A percentile compares a stretch with the other conserved stretches of the same genome.
Evolutionary conservation across 2,797 vertebrate genomes (phyloP).

Genomic region (Anguilla obscura): DNA sequence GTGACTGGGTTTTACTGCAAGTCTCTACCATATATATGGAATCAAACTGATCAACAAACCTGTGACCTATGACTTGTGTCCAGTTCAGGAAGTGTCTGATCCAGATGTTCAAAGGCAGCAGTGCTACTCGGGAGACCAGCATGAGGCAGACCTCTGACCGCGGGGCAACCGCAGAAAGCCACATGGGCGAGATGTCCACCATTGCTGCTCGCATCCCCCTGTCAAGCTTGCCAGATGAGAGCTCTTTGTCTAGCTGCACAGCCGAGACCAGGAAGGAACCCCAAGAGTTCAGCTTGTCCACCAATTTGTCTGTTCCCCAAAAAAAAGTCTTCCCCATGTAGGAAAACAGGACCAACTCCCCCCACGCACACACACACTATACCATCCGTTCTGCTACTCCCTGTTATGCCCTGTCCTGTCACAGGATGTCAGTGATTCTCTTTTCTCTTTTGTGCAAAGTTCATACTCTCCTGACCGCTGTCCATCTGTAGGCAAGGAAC

Average conservation of each 20-base stretch:
- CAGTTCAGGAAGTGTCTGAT: conserved; percentile 68
- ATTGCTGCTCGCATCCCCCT: conserved; percentile 33
- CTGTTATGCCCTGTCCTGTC: neutral
- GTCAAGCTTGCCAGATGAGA: conserved; percentile 36
- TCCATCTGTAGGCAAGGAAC: neutral
- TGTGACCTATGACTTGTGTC: conserved; percentile 20
- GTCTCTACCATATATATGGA: neutral
- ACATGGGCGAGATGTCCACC: conserved; percentile 48
- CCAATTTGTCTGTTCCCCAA: conserved; percentile 43
- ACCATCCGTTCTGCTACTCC: neutral
- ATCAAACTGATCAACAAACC: neutral
- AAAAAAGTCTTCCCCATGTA: conserved; percentile 47
- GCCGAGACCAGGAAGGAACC: conserved; percentile 35
- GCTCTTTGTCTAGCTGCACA: conserved; percentile 29
- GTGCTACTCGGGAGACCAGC: conserved; percentile 34
- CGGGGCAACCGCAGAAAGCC: conserved; percentile 36
- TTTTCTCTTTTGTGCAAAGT: neutral
- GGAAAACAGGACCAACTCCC: neutral
- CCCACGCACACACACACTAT: neutral
- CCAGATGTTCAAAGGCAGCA: conserved; percentile 58
- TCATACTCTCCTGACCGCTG: neutral
- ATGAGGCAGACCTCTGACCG: conserved; percentile 47
- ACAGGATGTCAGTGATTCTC: neutral
- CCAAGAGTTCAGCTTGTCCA: conserved; percentile 37
- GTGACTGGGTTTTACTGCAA: neutral